Conservation (phyloP, 2,888 invertebrate species). For the Lobophora halterata region DNA sequence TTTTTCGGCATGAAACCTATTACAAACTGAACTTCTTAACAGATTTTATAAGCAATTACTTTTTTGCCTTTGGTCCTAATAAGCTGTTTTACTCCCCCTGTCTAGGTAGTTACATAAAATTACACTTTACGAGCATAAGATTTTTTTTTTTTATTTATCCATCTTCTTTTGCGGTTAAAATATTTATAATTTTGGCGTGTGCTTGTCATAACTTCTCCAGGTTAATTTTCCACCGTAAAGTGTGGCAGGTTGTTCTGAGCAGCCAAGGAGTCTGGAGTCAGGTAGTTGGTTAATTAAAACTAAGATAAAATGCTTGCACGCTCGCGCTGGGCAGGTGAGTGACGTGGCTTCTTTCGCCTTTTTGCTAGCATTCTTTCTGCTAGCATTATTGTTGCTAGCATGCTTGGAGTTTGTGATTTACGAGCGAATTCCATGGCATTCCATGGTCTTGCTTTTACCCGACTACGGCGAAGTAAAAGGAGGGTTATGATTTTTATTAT, state of each 20-base stretch:
- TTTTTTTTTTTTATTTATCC: background rate
- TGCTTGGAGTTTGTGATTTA: constrained; percentile 8
- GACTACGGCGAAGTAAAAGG: no score
- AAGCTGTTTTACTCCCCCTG: no score
- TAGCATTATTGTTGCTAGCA: no score
- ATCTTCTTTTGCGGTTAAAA: constrained; percentile 1
- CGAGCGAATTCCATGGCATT: background rate
- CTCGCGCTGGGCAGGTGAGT: constrained; percentile 15
- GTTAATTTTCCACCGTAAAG: constrained; percentile 14
- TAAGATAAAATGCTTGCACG: constrained; percentile 22
- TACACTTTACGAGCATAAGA: background rate
- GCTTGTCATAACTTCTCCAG: constrained; percentile 10
- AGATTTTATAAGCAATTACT: no score
- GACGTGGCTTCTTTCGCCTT: constrained; percentile 11
- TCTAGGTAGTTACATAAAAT: background rate
- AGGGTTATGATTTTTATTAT: no score
- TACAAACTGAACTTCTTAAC: no score
- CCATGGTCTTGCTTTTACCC: no score
- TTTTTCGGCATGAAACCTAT: no score
- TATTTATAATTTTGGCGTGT: constrained; percentile 1
- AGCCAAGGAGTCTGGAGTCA: constrained; percentile 2
- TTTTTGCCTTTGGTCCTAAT: no score
- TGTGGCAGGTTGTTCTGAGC: constrained; percentile 14
- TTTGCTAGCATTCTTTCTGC: constrained; percentile 8
- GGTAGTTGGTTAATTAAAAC: constrained; percentile 27